phyloP scores from a whole-genome alignment of 2,797 vertebrate species.

The Pangasius krempfi region DNA sequence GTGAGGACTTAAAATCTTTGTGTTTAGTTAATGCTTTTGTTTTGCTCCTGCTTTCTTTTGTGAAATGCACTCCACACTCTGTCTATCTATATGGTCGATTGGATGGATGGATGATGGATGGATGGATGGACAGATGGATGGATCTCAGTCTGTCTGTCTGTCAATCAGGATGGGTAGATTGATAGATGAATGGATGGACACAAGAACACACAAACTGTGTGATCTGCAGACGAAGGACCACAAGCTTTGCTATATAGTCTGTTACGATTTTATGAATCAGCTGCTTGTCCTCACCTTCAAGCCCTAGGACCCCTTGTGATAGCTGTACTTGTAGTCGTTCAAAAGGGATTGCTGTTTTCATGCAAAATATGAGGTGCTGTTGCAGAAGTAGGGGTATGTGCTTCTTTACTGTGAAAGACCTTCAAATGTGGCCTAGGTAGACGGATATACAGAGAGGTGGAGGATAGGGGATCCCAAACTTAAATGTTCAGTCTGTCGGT shows the following conservation, averaged over 20 bases:
- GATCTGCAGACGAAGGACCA: neutral
- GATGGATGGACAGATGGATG: neutral
- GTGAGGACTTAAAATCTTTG: neutral
- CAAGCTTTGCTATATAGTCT: neutral
- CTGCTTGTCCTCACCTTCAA: neutral
- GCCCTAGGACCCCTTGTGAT: too few relatives aligned
- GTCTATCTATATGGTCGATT: neutral
- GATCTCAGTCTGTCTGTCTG: neutral
- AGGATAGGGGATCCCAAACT: neutral
- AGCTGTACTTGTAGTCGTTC: neutral
- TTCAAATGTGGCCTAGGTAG: neutral
- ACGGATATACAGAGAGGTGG: neutral
- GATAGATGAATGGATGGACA: conserved; percentile 5
- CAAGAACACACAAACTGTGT: neutral
- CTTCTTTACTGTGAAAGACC: neutral
- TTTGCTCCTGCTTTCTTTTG: neutral
- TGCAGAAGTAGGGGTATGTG: neutral
- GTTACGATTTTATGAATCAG: neutral
- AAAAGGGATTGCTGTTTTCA: neutral
- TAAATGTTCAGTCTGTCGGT: neutral
- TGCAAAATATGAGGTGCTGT: neutral
- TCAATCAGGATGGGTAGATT: neutral
- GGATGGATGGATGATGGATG: neutral
- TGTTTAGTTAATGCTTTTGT: neutral
- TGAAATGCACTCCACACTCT: neutral